phyloP scores from a whole-genome alignment of 2,797 vertebrate genomes.

The Channallabes apus region DNA sequence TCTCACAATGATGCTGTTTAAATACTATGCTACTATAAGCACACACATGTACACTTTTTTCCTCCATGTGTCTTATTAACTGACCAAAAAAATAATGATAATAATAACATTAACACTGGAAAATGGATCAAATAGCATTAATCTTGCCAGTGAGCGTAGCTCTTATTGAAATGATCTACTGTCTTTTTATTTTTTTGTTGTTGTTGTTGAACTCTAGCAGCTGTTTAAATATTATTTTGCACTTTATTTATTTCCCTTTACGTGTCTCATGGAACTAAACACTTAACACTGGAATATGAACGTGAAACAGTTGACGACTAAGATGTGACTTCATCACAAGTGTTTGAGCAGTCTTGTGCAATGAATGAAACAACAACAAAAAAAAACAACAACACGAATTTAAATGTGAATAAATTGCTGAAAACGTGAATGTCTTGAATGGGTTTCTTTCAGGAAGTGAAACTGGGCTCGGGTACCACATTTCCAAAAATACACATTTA shows the following conservation, averaged over 20 bases:
- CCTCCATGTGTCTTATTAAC: conserved; percentile 26
- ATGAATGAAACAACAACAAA: conserved; percentile 67
- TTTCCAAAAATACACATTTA: conserved; percentile 16
- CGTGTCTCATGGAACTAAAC: conserved; percentile 72
- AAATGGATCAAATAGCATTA: conserved; percentile 50
- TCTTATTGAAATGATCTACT: conserved; percentile 36
- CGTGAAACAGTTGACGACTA: conserved; percentile 73
- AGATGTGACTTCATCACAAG: conserved; percentile 81
- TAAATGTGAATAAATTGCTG: conserved; percentile 80
- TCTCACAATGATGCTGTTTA: conserved; percentile 11
- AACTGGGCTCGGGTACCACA: not conserved
- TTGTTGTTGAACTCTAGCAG: conserved; percentile 43
- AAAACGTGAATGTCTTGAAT: conserved; percentile 66
- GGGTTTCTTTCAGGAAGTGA: conserved; percentile 31
- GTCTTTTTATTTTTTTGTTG: conserved; percentile 25
- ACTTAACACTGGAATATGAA: conserved; percentile 72
- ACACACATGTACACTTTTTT: conserved; percentile 26
- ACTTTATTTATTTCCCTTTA: conserved; percentile 72
- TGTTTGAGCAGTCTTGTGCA: conserved; percentile 84
- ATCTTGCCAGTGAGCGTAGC: conserved; percentile 29
- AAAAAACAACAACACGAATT: conserved; percentile 56
- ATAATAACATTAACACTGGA: not conserved
- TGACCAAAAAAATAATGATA: not conserved
- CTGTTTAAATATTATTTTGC: conserved; percentile 60
- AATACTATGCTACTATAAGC: conserved; percentile 10